Conservation (phyloP, 2,797 vertebrate species). For the Phoebastria nigripes region DNA sequence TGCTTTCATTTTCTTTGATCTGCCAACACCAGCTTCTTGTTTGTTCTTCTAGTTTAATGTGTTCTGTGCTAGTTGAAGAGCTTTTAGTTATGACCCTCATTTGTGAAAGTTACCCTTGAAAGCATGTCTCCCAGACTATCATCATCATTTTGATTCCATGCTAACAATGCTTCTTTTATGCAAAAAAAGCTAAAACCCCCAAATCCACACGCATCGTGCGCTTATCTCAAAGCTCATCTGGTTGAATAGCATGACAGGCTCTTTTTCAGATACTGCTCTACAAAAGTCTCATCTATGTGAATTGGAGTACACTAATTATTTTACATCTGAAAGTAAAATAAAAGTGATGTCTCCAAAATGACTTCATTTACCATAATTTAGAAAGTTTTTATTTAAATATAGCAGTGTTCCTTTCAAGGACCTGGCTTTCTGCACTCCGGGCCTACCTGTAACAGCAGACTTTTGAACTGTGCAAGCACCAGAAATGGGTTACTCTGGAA, state of each 20-base stretch:
- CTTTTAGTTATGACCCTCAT: slow-evolving; percentile 1
- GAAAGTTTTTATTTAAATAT: not conserved
- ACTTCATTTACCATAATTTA: not conserved
- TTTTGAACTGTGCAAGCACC: not conserved
- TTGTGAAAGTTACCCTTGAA: slow-evolving; percentile 15
- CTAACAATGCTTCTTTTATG: slow-evolving; percentile 21
- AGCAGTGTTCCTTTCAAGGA: not conserved
- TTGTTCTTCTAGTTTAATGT: slow-evolving; percentile 29
- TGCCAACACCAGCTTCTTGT: slow-evolving; percentile 1
- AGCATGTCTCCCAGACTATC: not conserved
- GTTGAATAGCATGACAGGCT: not conserved
- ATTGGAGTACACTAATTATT: not conserved
- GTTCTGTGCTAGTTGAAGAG: not conserved
- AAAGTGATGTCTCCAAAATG: not conserved
- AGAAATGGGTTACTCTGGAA: not conserved
- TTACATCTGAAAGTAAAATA: not conserved
- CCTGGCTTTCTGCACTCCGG: accelerated
- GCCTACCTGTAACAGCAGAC: not conserved
- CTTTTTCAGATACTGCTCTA: not conserved
- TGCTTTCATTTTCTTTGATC: slow-evolving; percentile 19
- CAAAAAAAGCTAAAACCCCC: not conserved
- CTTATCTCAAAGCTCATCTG: not conserved
- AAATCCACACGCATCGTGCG: not conserved
- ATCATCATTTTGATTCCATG: not conserved
- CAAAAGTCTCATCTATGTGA: not conserved